phyloP scores from a whole-genome alignment of 2,113 vertebrate species.

The Progne subis region DNA sequence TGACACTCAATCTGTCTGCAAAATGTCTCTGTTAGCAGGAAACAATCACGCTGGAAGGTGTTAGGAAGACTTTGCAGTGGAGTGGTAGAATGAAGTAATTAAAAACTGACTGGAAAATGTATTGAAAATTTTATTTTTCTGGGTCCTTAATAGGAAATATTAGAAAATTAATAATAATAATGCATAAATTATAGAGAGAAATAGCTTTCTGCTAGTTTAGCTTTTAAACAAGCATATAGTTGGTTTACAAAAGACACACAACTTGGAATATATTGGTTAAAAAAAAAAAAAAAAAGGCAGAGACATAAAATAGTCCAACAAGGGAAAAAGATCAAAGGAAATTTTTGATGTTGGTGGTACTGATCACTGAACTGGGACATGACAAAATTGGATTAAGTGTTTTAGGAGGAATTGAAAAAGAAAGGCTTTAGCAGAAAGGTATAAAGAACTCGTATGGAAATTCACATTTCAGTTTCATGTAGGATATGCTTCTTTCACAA shows the following conservation, averaged over 20 bases:
- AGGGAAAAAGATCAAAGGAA: background rate
- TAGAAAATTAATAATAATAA: background rate
- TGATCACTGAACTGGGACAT: background rate
- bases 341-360: background rate
- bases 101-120: background rate
- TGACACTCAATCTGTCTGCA: conserved; percentile 61
- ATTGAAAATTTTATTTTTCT: background rate
- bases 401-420: background rate
- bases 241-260: background rate
- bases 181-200: background rate
- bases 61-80: conserved; percentile 24
- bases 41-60: conserved; percentile 49
- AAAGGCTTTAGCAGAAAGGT: background rate
- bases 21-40: conserved; percentile 50
- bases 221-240: background rate
- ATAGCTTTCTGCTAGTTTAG: background rate
- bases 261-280: background rate
- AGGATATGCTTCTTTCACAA: background rate
- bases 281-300: background rate
- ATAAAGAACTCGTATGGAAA: background rate
- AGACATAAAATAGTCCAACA: background rate
- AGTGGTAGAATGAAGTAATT: conserved; percentile 21
- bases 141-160: background rate
- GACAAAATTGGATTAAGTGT: background rate
- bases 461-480: background rate